phyloP scores from a whole-genome alignment of 2,888 invertebrate genomes.

The Fragum whitleyi region DNA sequence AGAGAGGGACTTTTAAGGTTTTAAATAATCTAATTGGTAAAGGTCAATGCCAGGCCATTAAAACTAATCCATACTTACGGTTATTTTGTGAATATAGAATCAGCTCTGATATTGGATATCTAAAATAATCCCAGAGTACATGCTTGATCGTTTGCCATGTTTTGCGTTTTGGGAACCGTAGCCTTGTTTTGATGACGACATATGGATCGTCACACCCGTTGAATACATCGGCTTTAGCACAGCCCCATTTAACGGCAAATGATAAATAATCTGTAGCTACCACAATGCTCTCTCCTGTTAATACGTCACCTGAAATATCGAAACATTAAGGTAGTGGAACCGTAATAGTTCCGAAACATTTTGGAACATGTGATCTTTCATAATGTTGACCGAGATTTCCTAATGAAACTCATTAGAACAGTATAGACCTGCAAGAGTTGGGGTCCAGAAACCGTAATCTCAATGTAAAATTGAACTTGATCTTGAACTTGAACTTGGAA shows the following conservation, averaged over 20 bases:
- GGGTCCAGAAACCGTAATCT: too few relatives aligned
- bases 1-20: too few relatives aligned
- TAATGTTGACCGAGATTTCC: too few relatives aligned
- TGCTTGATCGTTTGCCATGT: background rate
- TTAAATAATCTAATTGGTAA: too few relatives aligned
- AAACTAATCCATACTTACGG: constrained; percentile 7
- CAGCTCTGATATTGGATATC: background rate
- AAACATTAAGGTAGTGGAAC: too few relatives aligned
- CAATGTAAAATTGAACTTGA: too few relatives aligned
- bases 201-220: background rate
- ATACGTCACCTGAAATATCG: constrained; percentile 7
- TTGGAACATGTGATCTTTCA: too few relatives aligned
- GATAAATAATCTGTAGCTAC: background rate
- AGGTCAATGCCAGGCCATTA: too few relatives aligned
- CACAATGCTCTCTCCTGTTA: constrained; percentile 8
- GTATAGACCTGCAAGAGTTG: too few relatives aligned
- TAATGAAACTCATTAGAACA: too few relatives aligned
- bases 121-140: background rate
- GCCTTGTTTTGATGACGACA: constrained; percentile 1
- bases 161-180: background rate
- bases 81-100: background rate
- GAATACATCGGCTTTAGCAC: background rate
- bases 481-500: too few relatives aligned
- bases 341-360: too few relatives aligned
- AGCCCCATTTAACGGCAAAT: constrained; percentile 4